Base-by-base conservation (phyloP, 2,113 vertebrate species). In the Trochalopteron elliotii region DNA sequence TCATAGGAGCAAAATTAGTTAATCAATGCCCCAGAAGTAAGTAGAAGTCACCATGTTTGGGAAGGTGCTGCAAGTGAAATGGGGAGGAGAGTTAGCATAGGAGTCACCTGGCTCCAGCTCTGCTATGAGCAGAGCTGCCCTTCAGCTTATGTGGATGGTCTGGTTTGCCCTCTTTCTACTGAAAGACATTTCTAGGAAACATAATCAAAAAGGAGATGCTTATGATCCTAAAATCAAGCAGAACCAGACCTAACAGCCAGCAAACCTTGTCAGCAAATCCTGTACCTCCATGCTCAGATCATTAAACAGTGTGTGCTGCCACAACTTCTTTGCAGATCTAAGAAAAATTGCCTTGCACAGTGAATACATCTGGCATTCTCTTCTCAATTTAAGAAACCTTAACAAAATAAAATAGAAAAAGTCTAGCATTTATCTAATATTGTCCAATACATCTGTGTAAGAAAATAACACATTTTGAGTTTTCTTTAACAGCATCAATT, bases 281-380 rank as follows among this genome's bases (percentile, higher is more conserved):
- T 69, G 30, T 67, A 23, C 25, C 64, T 77, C 27, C 3, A 6
- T n/a, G 42, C 23, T 11, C 3, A 1, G 27, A 42, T 40, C 0
- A 0, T 84, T 55, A 44, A 65, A 20, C 12, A 21, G 53, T 25
- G 20, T 0, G 1, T 57, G 31, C 22, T 0, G 1, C 33, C 39
- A 53, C 25, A 44, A 23, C 35, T 33, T 55, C 49, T 64, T 63
- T 47, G 35, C 27, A 76, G 49, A 59, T 7, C 7, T 49, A 50
- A 86, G 75, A 47, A 82, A 79, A 76, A 49, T 18, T 79, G 33
- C 25, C 35, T 50, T 64, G 40, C 18, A 37, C 7, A 28, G 20
- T 44, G 33, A 86, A 63, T 44, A 59, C 13, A 50, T 63, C 14
- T 57, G 65, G 25, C 76, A 60, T 82, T 78, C 55, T 53, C 31